Base-by-base conservation (phyloP, 2,888 invertebrate species). In the Pyrrhopygopsis socrates region DNA sequence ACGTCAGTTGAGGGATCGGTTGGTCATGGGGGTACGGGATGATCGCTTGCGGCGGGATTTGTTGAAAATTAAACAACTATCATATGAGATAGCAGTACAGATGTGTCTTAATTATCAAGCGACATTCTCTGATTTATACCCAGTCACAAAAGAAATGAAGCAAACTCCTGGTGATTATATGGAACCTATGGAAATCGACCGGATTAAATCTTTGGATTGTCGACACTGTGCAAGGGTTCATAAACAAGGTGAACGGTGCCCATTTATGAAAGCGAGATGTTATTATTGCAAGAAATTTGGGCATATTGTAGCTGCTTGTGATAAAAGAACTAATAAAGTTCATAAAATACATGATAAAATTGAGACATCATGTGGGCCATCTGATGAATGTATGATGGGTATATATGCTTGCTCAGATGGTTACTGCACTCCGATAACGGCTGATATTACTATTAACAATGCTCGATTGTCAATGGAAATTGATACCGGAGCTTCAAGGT, bases 11-110 rank as follows among this genome's bases (percentile, higher is more conserved):
- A 76, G 76, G 67, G 76, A 76, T 34, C 67, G 76, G 27, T 22
- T 76, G 45, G 76, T 76, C 41, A 27, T 76, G 29, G 76, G 76
- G n/a, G 45, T 76, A n/a, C 75, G 63, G 20, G 75, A 75, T 75
- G 75, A 75, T 38, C 75, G 75, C 24, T 63, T 75, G 63, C 60
- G 75, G 27, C 60, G 75, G 9, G 75, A 76, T 4, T 50, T 76
- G 65, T 65, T 67, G 22, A 76, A 76, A 24, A 50, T 38, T 15
- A 65, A 65, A 65, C 45, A 45, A 18, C 45, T 45, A 45, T 45
- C 45, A 13, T 45, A 45, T 45, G 45, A 45, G 24, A 24, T 22
- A 24, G n/a, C 22, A 5, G 58, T 58, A 22, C 58, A 58, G 15
- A 22, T 58, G 58, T 58, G 24, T 58, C 58, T 45, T 45, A 45